Conservation (phyloP, 2,797 vertebrate species). For the Anas bahamensis region DNA sequence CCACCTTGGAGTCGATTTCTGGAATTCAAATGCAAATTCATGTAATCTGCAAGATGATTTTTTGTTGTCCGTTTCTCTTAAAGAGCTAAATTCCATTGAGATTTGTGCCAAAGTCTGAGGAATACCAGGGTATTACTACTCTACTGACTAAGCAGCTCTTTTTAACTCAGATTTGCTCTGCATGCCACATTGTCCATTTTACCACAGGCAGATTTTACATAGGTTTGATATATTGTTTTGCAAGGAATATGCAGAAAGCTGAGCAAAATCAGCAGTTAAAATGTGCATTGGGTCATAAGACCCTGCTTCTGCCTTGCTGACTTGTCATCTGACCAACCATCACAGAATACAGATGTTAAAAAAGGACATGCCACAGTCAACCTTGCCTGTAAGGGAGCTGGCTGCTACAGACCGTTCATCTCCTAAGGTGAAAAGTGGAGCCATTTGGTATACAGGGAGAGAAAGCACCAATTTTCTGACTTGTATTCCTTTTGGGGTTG, state of each 20-base stretch:
- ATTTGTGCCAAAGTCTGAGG: not conserved
- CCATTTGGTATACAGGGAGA: not conserved
- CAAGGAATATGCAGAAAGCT: not conserved
- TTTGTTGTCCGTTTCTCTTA: not conserved
- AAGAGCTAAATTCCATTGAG: not conserved
- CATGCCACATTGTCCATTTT: rapidly evolving
- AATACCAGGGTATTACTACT: not conserved
- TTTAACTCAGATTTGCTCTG: not conserved
- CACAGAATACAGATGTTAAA: not conserved
- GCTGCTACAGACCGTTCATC: not conserved
- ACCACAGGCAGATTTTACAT: not conserved
- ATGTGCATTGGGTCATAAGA: not conserved
- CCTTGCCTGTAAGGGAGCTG: not conserved
- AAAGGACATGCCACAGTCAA: not conserved
- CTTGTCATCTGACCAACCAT: not conserved
- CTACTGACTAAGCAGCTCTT: not conserved
- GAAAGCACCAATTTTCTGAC: not conserved
- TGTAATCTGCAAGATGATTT: not conserved
- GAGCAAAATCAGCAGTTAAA: not conserved
- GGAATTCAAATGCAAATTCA: not conserved
- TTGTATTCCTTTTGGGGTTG: not conserved
- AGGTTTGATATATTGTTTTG: not conserved
- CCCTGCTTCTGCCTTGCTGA: not conserved
- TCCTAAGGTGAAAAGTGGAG: not conserved
- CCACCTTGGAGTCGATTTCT: not conserved